Percentiles rank a stretch among this genome's conserved stretches.
Conservation (phyloP, 1,140 invertebrate genomes). For the Latrodectus geometricus region DNA sequence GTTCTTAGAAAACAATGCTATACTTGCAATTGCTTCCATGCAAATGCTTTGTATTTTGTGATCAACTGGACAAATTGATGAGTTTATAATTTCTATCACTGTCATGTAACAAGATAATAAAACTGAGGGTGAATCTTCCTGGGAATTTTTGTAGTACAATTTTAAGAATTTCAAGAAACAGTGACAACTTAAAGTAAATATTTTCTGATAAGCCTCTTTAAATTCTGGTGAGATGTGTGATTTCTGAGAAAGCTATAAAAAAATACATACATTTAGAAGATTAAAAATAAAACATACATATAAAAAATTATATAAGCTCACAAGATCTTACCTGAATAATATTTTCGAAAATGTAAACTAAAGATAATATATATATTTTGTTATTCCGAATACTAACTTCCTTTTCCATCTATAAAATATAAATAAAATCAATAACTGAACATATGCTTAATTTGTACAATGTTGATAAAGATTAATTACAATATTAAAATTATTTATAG, state of each 20-base stretch:
- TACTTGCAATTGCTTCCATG: background rate
- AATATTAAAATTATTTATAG: too few species aligned
- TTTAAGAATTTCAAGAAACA: conserved; percentile 21
- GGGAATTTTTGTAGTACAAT: background rate
- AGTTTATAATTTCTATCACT: conserved; percentile 11
- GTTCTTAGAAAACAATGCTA: background rate
- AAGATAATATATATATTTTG: too few species aligned
- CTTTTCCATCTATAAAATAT: too few species aligned
- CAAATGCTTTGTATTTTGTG: conserved; percentile 6
- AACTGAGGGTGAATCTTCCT: background rate
- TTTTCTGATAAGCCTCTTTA: conserved; percentile 15
- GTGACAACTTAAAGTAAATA: conserved; percentile 1
- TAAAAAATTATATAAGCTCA: background rate
- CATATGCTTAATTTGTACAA: too few species aligned
- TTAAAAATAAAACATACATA: too few species aligned
- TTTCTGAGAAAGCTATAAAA: conserved; percentile 3
- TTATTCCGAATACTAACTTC: too few species aligned
- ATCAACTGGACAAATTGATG: conserved; percentile 10
- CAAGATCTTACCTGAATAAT: background rate
- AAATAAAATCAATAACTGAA: too few species aligned
- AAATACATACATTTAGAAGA: too few species aligned
- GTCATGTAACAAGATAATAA: conserved; percentile 12
- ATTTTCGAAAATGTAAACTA: too few species aligned
- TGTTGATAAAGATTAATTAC: too few species aligned
- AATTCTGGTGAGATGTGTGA: background rate